Percentiles rank a stretch among this genome's conserved stretches.
phyloP scores from a whole-genome alignment of 1,140 invertebrate genomes.

The Drosophila kurseongensis region DNA sequence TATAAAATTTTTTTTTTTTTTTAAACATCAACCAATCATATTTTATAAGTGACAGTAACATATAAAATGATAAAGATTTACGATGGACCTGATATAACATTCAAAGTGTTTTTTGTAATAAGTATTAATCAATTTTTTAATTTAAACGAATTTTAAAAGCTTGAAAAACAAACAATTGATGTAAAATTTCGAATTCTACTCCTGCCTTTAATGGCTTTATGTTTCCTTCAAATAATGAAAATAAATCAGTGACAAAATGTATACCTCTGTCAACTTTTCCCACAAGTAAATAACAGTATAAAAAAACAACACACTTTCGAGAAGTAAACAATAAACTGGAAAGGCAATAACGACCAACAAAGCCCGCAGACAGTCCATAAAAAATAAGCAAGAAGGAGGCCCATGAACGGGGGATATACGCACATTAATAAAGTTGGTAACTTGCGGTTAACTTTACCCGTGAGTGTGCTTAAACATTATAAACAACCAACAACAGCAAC shows the following conservation, averaged over 20 bases:
- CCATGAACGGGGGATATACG: constrained; percentile 29
- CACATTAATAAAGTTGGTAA: constrained; percentile 82
- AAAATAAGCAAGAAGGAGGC: constrained; percentile 31
- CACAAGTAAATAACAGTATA: constrained; percentile 52
- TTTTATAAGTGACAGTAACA: background rate
- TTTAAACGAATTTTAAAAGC: too few species aligned
- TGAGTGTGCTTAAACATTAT: constrained; percentile 82
- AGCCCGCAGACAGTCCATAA: constrained; percentile 62
- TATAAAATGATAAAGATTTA: too few species aligned
- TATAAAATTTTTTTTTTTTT: too few species aligned
- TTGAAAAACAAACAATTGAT: too few species aligned
- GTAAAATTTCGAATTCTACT: too few species aligned
- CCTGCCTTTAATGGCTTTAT: background rate
- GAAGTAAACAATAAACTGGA: constrained; percentile 39
- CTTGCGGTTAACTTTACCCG: constrained; percentile 81
- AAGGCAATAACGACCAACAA: constrained; percentile 41
- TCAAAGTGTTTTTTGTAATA: too few species aligned
- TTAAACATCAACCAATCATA: background rate
- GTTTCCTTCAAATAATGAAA: constrained; percentile 33
- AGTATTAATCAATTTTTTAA: too few species aligned
- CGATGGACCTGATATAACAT: too few species aligned
- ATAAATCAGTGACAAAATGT: constrained; percentile 31
- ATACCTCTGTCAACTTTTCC: constrained; percentile 26
- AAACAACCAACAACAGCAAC: constrained; percentile 51
- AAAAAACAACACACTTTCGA: constrained; percentile 38